Percentiles rank a stretch among this genome's conserved stretches.
These are phyloP conservation scores for Melanotaenia pygmaea DNA, from an alignment of 2,797 vertebrate species.

Conservation along the genomic window DNA sequence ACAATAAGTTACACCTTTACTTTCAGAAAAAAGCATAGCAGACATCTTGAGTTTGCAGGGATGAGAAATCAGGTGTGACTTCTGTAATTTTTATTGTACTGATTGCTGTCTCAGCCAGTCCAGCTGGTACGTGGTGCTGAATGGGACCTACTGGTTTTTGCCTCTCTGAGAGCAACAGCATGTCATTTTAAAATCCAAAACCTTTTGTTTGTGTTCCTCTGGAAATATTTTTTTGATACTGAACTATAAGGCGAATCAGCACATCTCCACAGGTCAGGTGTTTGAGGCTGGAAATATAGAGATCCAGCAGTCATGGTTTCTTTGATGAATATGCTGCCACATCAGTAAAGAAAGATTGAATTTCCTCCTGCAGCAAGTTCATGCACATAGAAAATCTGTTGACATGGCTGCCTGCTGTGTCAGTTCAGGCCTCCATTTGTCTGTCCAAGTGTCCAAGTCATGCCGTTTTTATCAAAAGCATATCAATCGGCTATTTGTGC, in stretches of 20 bases:
- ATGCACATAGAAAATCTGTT: not conserved
- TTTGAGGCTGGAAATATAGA: no score
- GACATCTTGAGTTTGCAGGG: not conserved
- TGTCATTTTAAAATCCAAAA: not conserved
- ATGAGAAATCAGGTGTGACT: not conserved
- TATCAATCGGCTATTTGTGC: no score
- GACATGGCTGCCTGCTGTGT: no score
- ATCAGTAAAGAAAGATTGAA: no score
- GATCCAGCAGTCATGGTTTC: not conserved
- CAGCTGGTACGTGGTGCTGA: not conserved
- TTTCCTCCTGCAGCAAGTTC: not conserved
- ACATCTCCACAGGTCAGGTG: not conserved
- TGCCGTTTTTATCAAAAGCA: no score
- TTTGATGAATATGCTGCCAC: no score
- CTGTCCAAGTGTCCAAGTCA: no score
- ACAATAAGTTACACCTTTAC: no score
- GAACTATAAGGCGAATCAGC: not conserved
- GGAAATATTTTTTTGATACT: no score
- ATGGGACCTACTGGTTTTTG: not conserved
- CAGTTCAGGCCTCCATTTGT: no score
- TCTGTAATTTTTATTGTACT: not conserved
- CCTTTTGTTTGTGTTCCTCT: not conserved
- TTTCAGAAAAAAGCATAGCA: no score
- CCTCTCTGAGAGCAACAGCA: not conserved
- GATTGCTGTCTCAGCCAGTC: not conserved